Evolutionary conservation across 2,113 vertebrate genomes (phyloP).

Genomic region (Sinocyclocheilus rhinocerous): DNA sequence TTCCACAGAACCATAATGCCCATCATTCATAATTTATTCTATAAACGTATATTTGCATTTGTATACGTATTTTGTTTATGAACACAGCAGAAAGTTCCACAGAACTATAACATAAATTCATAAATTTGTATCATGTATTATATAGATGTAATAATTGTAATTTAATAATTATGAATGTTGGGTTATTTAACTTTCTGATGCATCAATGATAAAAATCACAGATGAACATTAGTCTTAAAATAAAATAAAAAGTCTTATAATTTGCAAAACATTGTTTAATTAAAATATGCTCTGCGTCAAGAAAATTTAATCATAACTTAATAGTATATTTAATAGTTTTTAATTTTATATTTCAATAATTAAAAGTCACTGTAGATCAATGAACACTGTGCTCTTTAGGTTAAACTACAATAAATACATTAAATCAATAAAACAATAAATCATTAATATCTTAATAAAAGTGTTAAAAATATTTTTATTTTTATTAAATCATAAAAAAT

Average conservation of each 20-base stretch:
- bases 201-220: background rate
- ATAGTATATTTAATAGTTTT: too few relatives aligned
- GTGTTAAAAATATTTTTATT: background rate
- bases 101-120: background rate
- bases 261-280: background rate
- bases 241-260: background rate
- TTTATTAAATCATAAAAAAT: background rate
- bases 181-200: background rate
- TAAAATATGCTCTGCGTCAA: background rate
- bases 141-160: background rate
- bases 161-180: background rate
- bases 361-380: background rate
- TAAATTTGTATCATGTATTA: background rate
- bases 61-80: background rate
- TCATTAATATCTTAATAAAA: background rate
- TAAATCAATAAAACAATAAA: background rate
- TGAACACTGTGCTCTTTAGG: background rate
- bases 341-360: background rate
- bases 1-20: background rate
- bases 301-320: background rate
- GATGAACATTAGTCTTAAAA: background rate
- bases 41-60: background rate
- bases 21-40: background rate
- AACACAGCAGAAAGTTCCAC: background rate
- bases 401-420: background rate